phyloP scores from a whole-genome alignment of 2,888 invertebrate genomes.

The Gymnoscelis rufifasciata region DNA sequence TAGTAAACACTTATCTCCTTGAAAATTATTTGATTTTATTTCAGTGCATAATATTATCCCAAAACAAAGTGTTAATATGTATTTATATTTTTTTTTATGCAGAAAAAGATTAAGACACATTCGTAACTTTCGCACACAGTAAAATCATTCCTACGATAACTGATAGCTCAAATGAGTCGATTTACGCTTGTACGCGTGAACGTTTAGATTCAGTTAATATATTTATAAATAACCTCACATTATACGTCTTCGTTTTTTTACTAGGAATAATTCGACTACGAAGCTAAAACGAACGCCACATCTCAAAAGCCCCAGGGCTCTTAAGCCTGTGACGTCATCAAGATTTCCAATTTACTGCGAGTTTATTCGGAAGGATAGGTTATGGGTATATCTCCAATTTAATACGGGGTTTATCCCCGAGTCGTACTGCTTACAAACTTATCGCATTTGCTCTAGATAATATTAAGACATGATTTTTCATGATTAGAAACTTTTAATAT shows the following conservation, averaged over 20 bases:
- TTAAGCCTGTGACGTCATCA: constrained; percentile 41
- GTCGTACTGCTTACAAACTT: constrained; percentile 39
- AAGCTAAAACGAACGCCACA: constrained; percentile 34
- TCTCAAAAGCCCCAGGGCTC: constrained; percentile 33
- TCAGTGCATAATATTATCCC: too few species aligned
- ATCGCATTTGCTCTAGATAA: constrained; percentile 27
- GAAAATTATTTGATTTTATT: too few species aligned
- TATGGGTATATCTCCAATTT: not conserved
- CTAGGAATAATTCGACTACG: constrained; percentile 34
- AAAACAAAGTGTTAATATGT: too few species aligned
- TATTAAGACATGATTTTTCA: constrained; percentile 14
- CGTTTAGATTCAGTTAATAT: not conserved
- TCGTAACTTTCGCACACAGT: too few species aligned
- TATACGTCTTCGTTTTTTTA: constrained; percentile 25
- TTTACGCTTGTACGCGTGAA: too few species aligned
- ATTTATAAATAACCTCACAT: not conserved
- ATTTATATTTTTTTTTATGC: too few species aligned
- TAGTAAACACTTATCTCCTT: too few species aligned
- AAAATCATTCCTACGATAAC: too few species aligned
- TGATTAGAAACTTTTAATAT: too few species aligned
- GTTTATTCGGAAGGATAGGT: constrained; percentile 38
- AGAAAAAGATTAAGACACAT: too few species aligned
- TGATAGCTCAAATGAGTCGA: too few species aligned
- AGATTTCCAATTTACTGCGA: constrained; percentile 43
- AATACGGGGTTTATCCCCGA: constrained; percentile 36